phyloP scores from a whole-genome alignment of 2,797 vertebrate species.

The Molossus molossus region DNA sequence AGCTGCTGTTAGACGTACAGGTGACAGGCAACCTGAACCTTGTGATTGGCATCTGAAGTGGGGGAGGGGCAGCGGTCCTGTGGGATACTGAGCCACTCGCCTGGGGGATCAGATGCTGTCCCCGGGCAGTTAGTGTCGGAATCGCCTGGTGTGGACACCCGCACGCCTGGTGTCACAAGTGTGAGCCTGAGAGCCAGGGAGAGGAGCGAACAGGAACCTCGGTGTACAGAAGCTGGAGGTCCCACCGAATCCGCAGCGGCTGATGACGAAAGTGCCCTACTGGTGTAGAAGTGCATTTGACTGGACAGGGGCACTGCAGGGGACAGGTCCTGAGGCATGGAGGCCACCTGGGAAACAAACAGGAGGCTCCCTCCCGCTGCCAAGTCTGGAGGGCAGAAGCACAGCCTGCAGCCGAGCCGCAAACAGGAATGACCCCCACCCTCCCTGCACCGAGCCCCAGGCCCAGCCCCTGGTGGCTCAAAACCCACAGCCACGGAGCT shows the following conservation, averaged over 20 bases:
- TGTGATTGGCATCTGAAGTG: background rate
- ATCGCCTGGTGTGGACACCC: background rate
- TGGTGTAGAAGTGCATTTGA: background rate
- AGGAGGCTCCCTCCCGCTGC: background rate
- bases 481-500: background rate
- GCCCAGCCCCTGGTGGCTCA: background rate
- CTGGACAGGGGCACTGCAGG: no score
- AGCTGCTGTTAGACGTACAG: background rate
- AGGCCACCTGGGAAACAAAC: background rate
- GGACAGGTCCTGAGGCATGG: background rate
- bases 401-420: background rate
- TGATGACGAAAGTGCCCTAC: background rate
- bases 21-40: background rate
- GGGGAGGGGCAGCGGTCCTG: accelerated
- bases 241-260: background rate
- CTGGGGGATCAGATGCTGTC: background rate
- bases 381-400: background rate
- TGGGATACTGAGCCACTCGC: background rate
- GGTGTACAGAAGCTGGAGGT: background rate
- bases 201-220: background rate
- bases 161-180: background rate
- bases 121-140: background rate
- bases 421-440: background rate
- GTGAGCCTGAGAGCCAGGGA: background rate
- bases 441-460: background rate